A percentile compares a stretch with the other conserved stretches of the same genome.
Conservation (phyloP, 2,113 vertebrate species). For the Vulpes lagopus region DNA sequence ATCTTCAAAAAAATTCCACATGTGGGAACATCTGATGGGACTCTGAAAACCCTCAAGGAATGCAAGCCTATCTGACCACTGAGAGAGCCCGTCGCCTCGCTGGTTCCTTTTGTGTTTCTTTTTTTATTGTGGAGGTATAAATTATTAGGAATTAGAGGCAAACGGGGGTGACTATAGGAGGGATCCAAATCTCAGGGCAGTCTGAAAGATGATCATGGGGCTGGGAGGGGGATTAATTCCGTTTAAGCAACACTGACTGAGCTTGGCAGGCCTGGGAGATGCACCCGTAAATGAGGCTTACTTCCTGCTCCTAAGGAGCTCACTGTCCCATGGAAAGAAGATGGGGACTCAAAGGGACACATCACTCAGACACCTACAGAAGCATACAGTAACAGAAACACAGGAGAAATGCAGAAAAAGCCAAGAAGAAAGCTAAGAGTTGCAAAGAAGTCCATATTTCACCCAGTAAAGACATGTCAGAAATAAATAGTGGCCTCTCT, state of each 20-base stretch:
- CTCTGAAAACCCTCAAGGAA: neutral
- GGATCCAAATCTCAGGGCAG: neutral
- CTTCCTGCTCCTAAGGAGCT: neutral
- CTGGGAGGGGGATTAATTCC: neutral
- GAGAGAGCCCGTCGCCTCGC: neutral
- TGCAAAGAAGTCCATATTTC: neutral
- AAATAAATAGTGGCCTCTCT: slow-evolving; percentile 5
- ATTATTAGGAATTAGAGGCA: slow-evolving; percentile 10
- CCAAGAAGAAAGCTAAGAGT: neutral
- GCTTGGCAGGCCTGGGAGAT: neutral
- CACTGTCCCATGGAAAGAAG: neutral
- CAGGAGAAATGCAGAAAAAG: neutral
- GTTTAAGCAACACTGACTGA: slow-evolving; percentile 1
- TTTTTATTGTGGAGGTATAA: neutral
- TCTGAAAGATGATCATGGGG: neutral
- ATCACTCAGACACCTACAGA: neutral
- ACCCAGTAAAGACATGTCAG: slow-evolving; percentile 24
- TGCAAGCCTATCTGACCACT: neutral
- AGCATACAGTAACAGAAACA: neutral
- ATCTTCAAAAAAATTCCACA: neutral
- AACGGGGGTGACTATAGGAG: neutral
- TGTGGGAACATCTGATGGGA: neutral
- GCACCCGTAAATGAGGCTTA: neutral
- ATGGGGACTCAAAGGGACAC: neutral
- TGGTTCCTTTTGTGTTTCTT: neutral